These are phyloP conservation scores for Toxotes lorentzi DNA, from an alignment of 2,797 vertebrate genomes.

Conservation along the genomic window DNA sequence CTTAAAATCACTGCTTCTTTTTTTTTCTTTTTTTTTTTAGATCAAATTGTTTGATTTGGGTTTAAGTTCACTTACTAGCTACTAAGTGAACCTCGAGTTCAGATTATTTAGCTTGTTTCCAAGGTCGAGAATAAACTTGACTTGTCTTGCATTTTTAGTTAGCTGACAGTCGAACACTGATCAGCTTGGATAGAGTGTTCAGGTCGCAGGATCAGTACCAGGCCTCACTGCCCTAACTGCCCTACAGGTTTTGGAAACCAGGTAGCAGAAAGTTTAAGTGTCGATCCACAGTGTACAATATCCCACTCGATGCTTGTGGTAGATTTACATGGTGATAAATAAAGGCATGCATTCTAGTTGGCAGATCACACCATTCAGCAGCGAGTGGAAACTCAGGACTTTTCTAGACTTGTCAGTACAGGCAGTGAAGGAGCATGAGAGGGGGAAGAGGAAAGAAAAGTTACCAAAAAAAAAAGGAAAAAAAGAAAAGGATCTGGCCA, in stretches of 20 bases:
- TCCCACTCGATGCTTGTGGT: neutral
- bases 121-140: neutral
- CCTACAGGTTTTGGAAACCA: neutral
- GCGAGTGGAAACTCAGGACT: conserved; percentile 22
- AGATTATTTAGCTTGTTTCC: neutral
- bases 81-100: neutral
- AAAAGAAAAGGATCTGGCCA: conserved; percentile 15
- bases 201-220: neutral
- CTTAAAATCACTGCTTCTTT: conserved; percentile 13
- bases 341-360: conserved; percentile 17
- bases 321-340: conserved; percentile 8
- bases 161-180: neutral
- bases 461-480: conserved; percentile 20
- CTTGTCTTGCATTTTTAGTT: neutral
- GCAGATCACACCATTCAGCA: conserved; percentile 16
- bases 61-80: neutral
- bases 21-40: neutral
- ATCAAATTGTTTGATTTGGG: too few species aligned
- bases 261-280: conserved; percentile 15
- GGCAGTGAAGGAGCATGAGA: conserved; percentile 18
- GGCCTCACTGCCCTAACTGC: neutral
- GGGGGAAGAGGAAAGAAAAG: neutral
- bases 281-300: neutral
- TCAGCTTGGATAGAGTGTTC: neutral
- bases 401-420: conserved; percentile 36